phyloP scores from a whole-genome alignment of 2,113 vertebrate species.

The Probosciger aterrimus region DNA sequence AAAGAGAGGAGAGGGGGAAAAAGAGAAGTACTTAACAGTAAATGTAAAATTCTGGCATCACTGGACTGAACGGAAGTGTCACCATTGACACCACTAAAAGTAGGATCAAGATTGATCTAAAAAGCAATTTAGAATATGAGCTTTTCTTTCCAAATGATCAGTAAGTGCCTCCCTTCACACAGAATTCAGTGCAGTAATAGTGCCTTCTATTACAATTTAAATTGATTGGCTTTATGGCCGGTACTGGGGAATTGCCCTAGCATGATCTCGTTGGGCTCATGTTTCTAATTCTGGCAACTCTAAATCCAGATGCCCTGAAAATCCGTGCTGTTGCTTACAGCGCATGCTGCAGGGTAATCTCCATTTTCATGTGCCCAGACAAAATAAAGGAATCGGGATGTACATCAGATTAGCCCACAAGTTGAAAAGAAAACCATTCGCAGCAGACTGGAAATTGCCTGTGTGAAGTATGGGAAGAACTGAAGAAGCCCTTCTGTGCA shows the following conservation, averaged over 20 bases:
- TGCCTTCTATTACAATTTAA: constrained; percentile 31
- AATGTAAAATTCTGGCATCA: not conserved
- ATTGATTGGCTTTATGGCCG: constrained; percentile 34
- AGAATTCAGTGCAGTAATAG: not conserved
- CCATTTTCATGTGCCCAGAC: not conserved
- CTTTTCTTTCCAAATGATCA: constrained; percentile 44
- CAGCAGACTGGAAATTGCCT: not conserved
- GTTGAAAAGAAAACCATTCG: not conserved
- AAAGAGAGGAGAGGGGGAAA: not conserved
- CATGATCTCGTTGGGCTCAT: not conserved
- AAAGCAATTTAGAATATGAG: constrained; percentile 55
- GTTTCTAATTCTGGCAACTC: constrained; percentile 60
- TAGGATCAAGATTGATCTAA: constrained; percentile 4
- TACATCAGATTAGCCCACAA: not conserved
- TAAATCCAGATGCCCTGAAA: constrained; percentile 52
- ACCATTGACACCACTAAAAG: constrained; percentile 8
- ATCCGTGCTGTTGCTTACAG: constrained; percentile 39
- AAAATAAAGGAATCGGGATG: not conserved
- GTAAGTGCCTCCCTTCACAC: constrained; percentile 8
- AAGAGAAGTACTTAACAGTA: not conserved
- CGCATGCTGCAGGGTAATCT: not conserved
- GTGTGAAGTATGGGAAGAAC: not conserved
- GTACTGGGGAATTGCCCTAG: constrained; percentile 34
- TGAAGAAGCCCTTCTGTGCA: not conserved
- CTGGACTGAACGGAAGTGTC: not conserved